These are phyloP conservation scores for Cuniculus paca DNA, from an alignment of 2,797 vertebrate genomes.

Conservation along the genomic window DNA sequence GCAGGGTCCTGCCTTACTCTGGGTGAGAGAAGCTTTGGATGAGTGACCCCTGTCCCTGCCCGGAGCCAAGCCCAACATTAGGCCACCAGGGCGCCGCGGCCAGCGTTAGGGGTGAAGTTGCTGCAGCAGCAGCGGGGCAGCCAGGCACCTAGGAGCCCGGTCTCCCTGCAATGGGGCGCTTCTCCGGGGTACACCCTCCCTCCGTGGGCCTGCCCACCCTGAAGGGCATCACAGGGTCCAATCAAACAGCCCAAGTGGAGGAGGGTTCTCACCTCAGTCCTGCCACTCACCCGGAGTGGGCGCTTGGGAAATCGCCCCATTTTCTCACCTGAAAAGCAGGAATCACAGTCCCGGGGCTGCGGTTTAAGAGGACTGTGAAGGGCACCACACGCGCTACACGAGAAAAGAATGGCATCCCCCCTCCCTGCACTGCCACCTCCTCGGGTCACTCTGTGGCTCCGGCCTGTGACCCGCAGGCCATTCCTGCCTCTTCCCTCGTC, in stretches of 20 bases:
- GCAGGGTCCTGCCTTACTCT: neutral
- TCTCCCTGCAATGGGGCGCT: neutral
- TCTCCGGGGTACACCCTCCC: neutral
- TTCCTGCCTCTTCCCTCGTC: neutral
- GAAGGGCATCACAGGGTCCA: rapidly evolving
- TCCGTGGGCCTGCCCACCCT: neutral
- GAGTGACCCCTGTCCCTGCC: neutral
- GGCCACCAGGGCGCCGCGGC: rapidly evolving
- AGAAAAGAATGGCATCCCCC: neutral
- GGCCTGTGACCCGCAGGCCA: too few relatives aligned
- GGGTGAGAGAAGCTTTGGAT: neutral
- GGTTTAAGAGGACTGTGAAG: neutral
- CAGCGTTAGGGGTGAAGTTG: neutral
- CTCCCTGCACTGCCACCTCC: neutral
- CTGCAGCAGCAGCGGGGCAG: too few relatives aligned
- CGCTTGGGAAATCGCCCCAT: neutral
- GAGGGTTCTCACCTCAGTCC: neutral
- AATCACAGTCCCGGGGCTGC: neutral
- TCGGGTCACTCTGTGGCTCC: neutral
- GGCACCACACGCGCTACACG: neutral
- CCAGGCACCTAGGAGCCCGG: neutral
- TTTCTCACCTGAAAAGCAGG: neutral
- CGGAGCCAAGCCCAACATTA: neutral
- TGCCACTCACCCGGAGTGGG: neutral
- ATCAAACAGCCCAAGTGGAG: too few relatives aligned